These are phyloP conservation scores for Megalops cyprinoides DNA, from an alignment of 2,797 vertebrate species.

Conservation along the genomic window DNA sequence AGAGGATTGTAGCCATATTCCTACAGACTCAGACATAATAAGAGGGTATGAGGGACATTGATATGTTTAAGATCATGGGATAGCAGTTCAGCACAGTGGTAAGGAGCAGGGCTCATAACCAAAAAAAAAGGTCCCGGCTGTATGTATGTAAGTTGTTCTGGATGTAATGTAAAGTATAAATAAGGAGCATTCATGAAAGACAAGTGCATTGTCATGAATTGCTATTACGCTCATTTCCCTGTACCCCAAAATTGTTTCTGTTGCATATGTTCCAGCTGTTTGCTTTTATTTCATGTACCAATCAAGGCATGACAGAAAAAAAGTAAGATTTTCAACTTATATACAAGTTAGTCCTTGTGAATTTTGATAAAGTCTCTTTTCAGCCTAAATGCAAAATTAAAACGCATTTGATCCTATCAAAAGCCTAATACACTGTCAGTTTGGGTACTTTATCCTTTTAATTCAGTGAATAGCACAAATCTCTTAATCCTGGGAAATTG, in stretches of 20 bases:
- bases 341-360: conserved; percentile 1
- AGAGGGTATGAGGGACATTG: too few relatives aligned
- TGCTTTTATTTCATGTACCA: not conserved
- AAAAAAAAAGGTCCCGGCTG: too few relatives aligned
- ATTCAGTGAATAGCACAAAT: conserved; percentile 25
- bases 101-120: too few relatives aligned
- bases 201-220: not conserved
- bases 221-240: not conserved
- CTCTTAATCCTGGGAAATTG: conserved; percentile 25
- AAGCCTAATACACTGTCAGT: conserved; percentile 16
- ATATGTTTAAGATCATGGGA: too few relatives aligned
- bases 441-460: conserved; percentile 21
- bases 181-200: not conserved
- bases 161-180: not conserved
- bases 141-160: too few relatives aligned
- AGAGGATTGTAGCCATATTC: too few relatives aligned
- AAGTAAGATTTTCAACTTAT: not conserved
- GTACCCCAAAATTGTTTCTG: not conserved
- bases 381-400: conserved; percentile 1
- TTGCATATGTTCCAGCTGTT: not conserved
- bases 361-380: conserved; percentile 25
- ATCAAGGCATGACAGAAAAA: not conserved
- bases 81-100: too few relatives aligned
- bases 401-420: conserved; percentile 21
- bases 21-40: too few relatives aligned